Conservation (phyloP, 2,888 invertebrate genomes). For the Nomada flava region DNA sequence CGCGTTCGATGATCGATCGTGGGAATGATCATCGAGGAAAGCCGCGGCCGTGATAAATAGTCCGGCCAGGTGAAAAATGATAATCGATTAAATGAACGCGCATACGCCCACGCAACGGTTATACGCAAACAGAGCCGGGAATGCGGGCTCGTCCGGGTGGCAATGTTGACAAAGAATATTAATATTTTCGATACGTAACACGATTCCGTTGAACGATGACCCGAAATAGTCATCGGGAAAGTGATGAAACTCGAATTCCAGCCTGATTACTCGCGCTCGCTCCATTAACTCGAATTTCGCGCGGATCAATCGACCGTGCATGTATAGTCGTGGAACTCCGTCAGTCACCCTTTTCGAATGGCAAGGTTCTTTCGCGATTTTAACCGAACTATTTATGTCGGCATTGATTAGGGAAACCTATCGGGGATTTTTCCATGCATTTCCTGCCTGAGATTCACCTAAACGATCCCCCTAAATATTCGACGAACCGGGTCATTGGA, state of each 20-base stretch:
- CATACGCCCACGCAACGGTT: background rate
- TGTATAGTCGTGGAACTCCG: constrained; percentile 57
- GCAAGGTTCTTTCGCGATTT: constrained; percentile 60
- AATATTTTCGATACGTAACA: constrained; percentile 71
- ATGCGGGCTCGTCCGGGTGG: background rate
- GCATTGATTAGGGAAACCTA: constrained; percentile 27
- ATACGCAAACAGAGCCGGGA: constrained; percentile 7
- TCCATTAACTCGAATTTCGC: constrained; percentile 75
- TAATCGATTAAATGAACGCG: constrained; percentile 47
- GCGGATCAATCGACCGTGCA: constrained; percentile 71
- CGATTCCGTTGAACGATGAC: constrained; percentile 68
- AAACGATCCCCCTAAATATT: constrained; percentile 27
- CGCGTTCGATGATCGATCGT: constrained; percentile 21
- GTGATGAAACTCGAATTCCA: constrained; percentile 74
- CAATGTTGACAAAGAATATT: constrained; percentile 67
- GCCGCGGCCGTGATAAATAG: constrained; percentile 43
- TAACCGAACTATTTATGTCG: constrained; percentile 21
- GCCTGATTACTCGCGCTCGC: constrained; percentile 71
- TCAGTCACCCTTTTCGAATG: constrained; percentile 57
- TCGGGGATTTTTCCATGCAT: constrained; percentile 18
- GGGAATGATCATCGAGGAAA: constrained; percentile 45
- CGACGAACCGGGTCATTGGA: constrained; percentile 36
- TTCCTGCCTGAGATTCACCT: background rate
- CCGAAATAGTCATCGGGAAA: constrained; percentile 73
- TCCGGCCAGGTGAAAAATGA: constrained; percentile 45